These are phyloP conservation scores for Diaperis boleti DNA, from an alignment of 2,888 invertebrate genomes.

Conservation along the genomic window DNA sequence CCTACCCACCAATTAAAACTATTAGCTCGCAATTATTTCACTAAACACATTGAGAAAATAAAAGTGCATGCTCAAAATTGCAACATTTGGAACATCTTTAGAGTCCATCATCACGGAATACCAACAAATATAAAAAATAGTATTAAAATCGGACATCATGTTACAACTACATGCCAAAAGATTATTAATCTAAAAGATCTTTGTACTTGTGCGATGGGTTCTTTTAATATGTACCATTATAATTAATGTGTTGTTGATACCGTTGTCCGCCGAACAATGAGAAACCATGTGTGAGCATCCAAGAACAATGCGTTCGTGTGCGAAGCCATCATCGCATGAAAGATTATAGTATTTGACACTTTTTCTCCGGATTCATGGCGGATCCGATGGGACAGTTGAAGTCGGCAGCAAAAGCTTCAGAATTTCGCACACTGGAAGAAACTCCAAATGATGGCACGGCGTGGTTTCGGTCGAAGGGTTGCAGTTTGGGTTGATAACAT, in stretches of 20 bases:
- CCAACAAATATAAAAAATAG: slow-evolving; percentile 4
- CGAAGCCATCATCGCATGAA: background rate
- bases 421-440: slow-evolving; percentile 50
- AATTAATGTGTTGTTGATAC: slow-evolving; percentile 27
- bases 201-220: slow-evolving; percentile 19
- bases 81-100: background rate
- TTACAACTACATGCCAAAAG: slow-evolving; percentile 26
- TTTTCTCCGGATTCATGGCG: slow-evolving; percentile 55
- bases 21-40: slow-evolving; percentile 4
- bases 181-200: slow-evolving; percentile 19
- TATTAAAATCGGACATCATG: slow-evolving; percentile 10
- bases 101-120: background rate
- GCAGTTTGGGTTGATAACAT: slow-evolving; percentile 49
- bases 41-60: background rate
- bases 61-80: slow-evolving; percentile 1
- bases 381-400: slow-evolving; percentile 53
- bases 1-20: slow-evolving; percentile 17
- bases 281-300: slow-evolving; percentile 24
- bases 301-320: slow-evolving; percentile 23
- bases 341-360: slow-evolving; percentile 47
- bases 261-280: slow-evolving; percentile 25
- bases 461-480: slow-evolving; percentile 39
- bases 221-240: slow-evolving; percentile 13
- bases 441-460: slow-evolving; percentile 50
- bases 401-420: slow-evolving; percentile 53